Base-by-base conservation (phyloP, 2,113 vertebrate species). In the Echinops telfairi region DNA sequence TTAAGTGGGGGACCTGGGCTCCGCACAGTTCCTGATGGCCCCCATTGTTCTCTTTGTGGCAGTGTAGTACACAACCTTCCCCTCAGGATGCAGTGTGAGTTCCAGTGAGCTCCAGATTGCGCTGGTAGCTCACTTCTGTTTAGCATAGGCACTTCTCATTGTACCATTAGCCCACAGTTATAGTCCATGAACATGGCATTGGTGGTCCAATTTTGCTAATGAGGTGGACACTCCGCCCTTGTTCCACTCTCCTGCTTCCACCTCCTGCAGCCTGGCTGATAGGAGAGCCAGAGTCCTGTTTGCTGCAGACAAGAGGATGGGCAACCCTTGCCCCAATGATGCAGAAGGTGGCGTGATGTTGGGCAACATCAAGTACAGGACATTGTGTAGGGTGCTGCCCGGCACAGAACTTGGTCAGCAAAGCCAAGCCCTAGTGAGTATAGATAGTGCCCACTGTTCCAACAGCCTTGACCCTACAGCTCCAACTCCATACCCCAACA, bases 71-170 rank as follows among this genome's bases (percentile, higher is more conserved):
- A 80, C 11, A 29, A 25, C n/a, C 66, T 68, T 75, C 58, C 25
- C 25, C 47, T 5, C 2, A 27, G 58, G n/a, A 6, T 1, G 20
- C 57, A 57, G 14, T 15, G 29, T 19, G 31, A 70, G 27, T 23
- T 0, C 2, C 6, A 2, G 71, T 53, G 29, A 70, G 27, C 23
- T 0, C 2, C 6, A 2, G 6, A 4, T 40, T 64, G 36, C 14
- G 15, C 81, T 71, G 47, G 47, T 71, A 27, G 77, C 2, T 88
- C 58, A 29, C 17, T 19, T 47, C 25, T 33, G 3, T 66, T 89
- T 76, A 10, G 31, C 36, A 75, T 22, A 15, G 15, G 31, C 60
- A 77, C 62, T 15, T 75, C 73, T 91, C 11, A 53, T 2, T 62
- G 14, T 73, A 15, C 82, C 8, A 8, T 43, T 57, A 87, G 31